These are phyloP conservation scores for Apis mellifera DNA, from an alignment of 1,140 invertebrate species.

Conservation along the genomic window Amel_HAv3.1 CM009936.2:8972001-8972500, in stretches of 20 bases:
- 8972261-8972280: background rate
- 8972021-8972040: too few species aligned
- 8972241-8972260: slow-evolving; percentile 7
- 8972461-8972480: background rate
- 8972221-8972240: background rate
- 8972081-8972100: background rate
- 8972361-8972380: slow-evolving; percentile 11
- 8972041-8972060: too few species aligned
- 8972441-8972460: background rate
- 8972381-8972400: slow-evolving; percentile 36
- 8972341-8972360: background rate
- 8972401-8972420: slow-evolving; percentile 17
- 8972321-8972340: slow-evolving; percentile 41
- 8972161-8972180: background rate
- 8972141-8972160: background rate
- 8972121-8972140: background rate
- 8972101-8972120: background rate
- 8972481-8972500: slow-evolving; percentile 39
- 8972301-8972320: slow-evolving; percentile 32
- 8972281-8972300: background rate
- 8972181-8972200: too few species aligned
- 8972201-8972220: too few species aligned
- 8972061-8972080: too few species aligned
- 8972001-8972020: too few species aligned
- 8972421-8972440: background rate